These are phyloP conservation scores for Pilophorus perplexus DNA, from an alignment of 2,888 invertebrate genomes.

Conservation along the genomic window DNA sequence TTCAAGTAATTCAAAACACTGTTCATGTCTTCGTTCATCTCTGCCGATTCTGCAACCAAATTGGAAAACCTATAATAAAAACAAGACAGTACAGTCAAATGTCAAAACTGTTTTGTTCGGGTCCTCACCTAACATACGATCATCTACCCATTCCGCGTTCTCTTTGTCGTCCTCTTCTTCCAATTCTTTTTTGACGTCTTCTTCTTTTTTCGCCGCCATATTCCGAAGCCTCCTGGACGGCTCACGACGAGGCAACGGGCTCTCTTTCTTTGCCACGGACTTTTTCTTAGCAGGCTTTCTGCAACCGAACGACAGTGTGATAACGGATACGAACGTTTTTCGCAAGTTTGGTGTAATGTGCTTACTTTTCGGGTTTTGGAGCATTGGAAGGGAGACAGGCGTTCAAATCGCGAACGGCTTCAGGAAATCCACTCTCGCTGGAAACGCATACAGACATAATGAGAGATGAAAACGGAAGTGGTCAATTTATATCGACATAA, in stretches of 20 bases:
- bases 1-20: too few species aligned
- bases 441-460: neutral
- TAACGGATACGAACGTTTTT: too few species aligned
- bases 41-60: too few species aligned
- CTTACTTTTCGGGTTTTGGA: too few species aligned
- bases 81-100: too few species aligned
- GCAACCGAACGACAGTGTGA: too few species aligned
- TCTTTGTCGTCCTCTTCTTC: neutral
- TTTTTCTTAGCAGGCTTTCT: too few species aligned
- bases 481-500: neutral
- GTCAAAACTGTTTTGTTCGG: too few species aligned
- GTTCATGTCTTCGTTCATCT: too few species aligned
- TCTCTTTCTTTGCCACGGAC: too few species aligned
- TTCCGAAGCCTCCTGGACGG: conserved; percentile 4
- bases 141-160: neutral
- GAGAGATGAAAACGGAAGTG: neutral
- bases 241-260: conserved; percentile 1
- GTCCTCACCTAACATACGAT: neutral
- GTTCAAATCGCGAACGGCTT: neutral
- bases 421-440: neutral
- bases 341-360: too few species aligned
- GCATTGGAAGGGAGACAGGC: neutral
- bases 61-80: too few species aligned
- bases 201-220: neutral
- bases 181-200: neutral